phyloP scores from a whole-genome alignment of 92 coral and sea anemone genomes.

The Nematostella vectensis region DNA sequence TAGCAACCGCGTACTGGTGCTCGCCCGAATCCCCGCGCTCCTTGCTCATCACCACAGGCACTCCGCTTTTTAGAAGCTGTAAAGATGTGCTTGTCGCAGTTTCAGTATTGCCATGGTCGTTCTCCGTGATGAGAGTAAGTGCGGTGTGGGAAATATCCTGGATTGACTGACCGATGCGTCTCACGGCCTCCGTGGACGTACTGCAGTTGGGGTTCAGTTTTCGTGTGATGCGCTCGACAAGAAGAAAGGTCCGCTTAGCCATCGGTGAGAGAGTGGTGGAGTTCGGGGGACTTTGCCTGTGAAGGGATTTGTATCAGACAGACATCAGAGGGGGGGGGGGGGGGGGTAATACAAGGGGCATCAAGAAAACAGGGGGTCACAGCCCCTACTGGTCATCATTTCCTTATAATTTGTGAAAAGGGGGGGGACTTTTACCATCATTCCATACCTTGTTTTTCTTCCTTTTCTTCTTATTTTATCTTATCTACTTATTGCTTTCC shows the following conservation, averaged over 20 bases:
- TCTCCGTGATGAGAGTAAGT: slow-evolving; percentile 1
- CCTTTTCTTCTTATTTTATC: too few species aligned
- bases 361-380: too few species aligned
- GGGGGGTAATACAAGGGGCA: too few species aligned
- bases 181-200: slow-evolving; percentile 56
- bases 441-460: too few species aligned
- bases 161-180: slow-evolving; percentile 36
- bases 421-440: too few species aligned
- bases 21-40: slow-evolving; percentile 18
- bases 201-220: slow-evolving; percentile 30
- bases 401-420: too few species aligned
- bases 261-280: too few species aligned
- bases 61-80: slow-evolving; percentile 38
- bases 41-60: slow-evolving; percentile 65
- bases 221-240: slow-evolving; percentile 11
- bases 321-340: too few species aligned
- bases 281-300: too few species aligned
- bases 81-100: slow-evolving; percentile 16
- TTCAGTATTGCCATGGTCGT: slow-evolving; percentile 3
- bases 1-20: slow-evolving; percentile 57
- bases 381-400: too few species aligned
- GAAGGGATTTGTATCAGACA: too few species aligned
- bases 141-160: neutral
- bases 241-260: neutral
- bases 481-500: too few species aligned